A percentile compares a stretch with the other conserved stretches of the same genome.
These are phyloP conservation scores for Neomicropteryx cornuta DNA, from an alignment of 1,140 invertebrate genomes.

Conservation along the genomic window DNA sequence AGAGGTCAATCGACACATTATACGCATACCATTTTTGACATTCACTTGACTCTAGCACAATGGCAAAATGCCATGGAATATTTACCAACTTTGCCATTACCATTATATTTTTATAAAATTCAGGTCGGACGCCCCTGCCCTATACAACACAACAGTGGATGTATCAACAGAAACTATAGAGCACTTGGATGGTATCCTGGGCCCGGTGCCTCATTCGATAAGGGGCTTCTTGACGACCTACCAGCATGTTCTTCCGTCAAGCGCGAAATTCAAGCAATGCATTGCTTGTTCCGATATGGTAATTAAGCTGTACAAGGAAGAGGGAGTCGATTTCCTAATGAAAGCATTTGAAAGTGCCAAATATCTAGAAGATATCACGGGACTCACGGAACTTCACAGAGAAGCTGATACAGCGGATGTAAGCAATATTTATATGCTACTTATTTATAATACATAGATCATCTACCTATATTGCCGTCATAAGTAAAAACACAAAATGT, in stretches of 20 bases:
- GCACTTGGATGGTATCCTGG: constrained; percentile 59
- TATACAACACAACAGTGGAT: constrained; percentile 32
- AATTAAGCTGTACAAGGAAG: constrained; percentile 50
- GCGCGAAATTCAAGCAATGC: constrained; percentile 76
- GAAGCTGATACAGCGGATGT: constrained; percentile 53
- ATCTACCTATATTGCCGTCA: not conserved
- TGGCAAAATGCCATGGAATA: no score
- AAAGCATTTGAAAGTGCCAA: constrained; percentile 76
- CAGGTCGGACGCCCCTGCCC: constrained; percentile 49
- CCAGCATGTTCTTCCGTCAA: constrained; percentile 70
- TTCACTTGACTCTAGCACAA: no score
- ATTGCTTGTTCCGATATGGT: constrained; percentile 78
- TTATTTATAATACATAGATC: not conserved
- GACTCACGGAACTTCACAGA: constrained; percentile 64
- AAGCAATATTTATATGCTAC: constrained; percentile 17
- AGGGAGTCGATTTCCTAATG: constrained; percentile 69
- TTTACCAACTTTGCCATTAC: no score
- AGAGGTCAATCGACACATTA: no score
- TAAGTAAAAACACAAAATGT: not conserved
- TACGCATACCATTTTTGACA: no score
- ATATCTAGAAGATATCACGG: constrained; percentile 81
- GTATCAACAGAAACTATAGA: constrained; percentile 25
- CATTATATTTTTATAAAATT: constrained; percentile 19
- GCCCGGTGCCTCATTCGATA: constrained; percentile 88
- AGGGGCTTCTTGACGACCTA: constrained; percentile 79